Evolutionary conservation across 2,113 vertebrate species (phyloP).

Genomic region (Anhinga anhinga): DNA sequence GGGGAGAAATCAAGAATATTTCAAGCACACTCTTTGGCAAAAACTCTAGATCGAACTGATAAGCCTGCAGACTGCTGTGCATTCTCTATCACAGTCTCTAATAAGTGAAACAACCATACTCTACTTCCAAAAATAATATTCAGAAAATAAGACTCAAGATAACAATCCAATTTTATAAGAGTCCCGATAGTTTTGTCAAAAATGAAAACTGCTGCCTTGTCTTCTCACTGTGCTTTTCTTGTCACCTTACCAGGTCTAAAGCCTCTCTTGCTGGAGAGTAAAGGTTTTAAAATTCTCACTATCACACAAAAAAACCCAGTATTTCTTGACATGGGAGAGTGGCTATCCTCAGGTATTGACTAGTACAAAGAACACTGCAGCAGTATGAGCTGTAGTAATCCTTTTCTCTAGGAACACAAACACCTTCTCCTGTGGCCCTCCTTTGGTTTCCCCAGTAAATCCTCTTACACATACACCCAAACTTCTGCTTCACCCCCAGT

Average conservation of each 20-base stretch:
- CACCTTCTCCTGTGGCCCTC: not conserved
- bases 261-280: not conserved
- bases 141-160: not conserved
- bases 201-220: not conserved
- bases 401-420: not conserved
- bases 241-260: not conserved
- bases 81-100: not conserved
- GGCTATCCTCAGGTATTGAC: not conserved
- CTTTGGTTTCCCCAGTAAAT: not conserved
- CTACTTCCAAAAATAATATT: slow-evolving; percentile 26
- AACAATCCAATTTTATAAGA: not conserved
- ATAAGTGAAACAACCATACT: not conserved
- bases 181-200: not conserved
- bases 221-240: not conserved
- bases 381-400: not conserved
- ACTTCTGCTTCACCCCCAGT: not conserved
- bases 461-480: not conserved
- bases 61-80: not conserved
- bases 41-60: slow-evolving; percentile 14
- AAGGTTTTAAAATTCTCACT: not conserved
- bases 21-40: not conserved
- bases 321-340: not conserved
- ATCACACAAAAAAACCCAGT: not conserved
- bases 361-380: not conserved
- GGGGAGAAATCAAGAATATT: not conserved